Evolutionary conservation across 2,888 invertebrate species (phyloP).

Genomic region (Caenorhabditis panamensis): DNA sequence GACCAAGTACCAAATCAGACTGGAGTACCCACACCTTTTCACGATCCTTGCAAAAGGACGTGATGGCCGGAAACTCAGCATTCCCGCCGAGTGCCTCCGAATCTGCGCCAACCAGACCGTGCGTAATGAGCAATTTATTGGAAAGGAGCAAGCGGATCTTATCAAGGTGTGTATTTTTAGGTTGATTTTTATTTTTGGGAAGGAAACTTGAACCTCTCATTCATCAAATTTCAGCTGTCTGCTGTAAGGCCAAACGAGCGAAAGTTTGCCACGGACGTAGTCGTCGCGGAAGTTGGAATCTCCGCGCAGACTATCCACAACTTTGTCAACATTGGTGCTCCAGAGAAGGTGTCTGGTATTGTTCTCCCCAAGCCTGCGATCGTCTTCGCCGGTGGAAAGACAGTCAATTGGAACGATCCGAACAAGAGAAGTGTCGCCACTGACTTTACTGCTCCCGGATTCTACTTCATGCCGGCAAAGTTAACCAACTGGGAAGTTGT

Average conservation of each 20-base stretch:
- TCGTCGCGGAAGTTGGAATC: neutral
- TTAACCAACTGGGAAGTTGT: conserved; percentile 22
- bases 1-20: neutral
- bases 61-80: neutral
- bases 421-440: neutral
- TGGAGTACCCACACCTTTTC: conserved; percentile 14
- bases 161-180: neutral
- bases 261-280: neutral
- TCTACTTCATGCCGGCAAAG: neutral
- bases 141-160: conserved; percentile 17
- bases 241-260: conserved; percentile 1
- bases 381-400: neutral
- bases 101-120: conserved; percentile 4
- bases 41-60: conserved; percentile 1
- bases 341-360: neutral
- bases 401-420: neutral
- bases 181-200: too few relatives aligned
- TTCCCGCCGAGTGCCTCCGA: conserved; percentile 16
- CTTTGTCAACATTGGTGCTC: neutral
- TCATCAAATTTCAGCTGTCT: neutral
- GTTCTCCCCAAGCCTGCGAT: neutral
- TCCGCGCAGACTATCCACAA: neutral
- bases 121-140: conserved; percentile 17
- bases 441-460: conserved; percentile 8
- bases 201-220: too few relatives aligned